These are phyloP conservation scores for Eulemur rufifrons DNA, from an alignment of 2,113 vertebrate genomes.

Conservation along the genomic window DNA sequence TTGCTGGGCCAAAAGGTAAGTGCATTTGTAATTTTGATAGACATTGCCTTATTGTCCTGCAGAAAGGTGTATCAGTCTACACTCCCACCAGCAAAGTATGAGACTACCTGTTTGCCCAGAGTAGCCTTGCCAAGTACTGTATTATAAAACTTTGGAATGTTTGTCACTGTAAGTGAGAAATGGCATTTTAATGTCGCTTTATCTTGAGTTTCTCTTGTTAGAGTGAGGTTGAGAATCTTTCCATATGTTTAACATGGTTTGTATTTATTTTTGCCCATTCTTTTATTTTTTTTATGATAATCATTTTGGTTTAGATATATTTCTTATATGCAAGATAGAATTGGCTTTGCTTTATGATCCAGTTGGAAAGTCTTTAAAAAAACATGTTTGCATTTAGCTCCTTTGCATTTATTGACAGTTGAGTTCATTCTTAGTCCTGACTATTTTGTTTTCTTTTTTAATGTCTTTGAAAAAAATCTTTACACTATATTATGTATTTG, in stretches of 20 bases:
- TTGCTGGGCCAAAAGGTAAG: background rate
- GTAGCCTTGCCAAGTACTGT: background rate
- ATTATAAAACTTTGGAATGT: background rate
- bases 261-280: background rate
- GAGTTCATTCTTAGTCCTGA: background rate
- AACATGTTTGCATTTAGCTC: background rate
- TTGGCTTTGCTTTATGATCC: background rate
- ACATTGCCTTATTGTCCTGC: background rate
- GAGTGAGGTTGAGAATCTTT: background rate
- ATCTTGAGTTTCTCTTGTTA: background rate
- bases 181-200: background rate
- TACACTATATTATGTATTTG: background rate
- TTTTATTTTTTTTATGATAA: background rate
- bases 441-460: background rate
- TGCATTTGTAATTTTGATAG: background rate
- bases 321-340: background rate
- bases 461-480: background rate
- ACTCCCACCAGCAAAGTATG: background rate
- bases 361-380: background rate
- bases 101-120: background rate
- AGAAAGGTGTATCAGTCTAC: background rate
- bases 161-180: background rate
- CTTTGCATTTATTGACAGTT: background rate
- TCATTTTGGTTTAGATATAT: background rate
- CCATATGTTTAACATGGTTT: background rate